These are phyloP conservation scores for Aphelinus atriplicis DNA, from an alignment of 1,140 invertebrate species.

Conservation along the genomic window DNA sequence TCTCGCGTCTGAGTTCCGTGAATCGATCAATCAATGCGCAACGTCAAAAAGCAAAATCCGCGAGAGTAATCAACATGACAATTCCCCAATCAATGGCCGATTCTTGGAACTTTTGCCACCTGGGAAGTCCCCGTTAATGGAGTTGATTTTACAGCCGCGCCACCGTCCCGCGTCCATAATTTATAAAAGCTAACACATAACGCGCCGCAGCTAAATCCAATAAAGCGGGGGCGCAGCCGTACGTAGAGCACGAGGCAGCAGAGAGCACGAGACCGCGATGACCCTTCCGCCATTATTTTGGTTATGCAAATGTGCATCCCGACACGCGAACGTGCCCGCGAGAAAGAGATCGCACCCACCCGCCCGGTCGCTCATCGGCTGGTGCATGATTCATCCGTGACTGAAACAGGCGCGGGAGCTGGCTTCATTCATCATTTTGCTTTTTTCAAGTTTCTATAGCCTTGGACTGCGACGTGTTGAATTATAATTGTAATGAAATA, in stretches of 20 bases:
- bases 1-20: not conserved
- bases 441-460: too few relatives aligned
- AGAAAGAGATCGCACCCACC: not conserved
- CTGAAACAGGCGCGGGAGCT: not conserved
- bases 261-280: too few relatives aligned
- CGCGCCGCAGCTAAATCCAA: constrained; percentile 36
- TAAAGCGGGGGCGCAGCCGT: constrained; percentile 9
- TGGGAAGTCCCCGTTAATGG: not conserved
- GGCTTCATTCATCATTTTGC: too few relatives aligned
- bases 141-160: not conserved
- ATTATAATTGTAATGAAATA: too few relatives aligned
- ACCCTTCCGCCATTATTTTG: constrained; percentile 35
- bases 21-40: not conserved
- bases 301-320: constrained; percentile 37
- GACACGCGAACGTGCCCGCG: constrained; percentile 14
- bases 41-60: not conserved
- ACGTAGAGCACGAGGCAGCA: too few relatives aligned
- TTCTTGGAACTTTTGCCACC: not conserved
- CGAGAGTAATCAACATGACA: not conserved
- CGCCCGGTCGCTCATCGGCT: not conserved
- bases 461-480: too few relatives aligned
- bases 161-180: constrained; percentile 9
- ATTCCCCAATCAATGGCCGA: not conserved
- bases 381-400: constrained; percentile 20
- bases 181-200: constrained; percentile 38